Percentiles rank a stretch among this genome's conserved stretches.
These are phyloP conservation scores for Hippocampus guttulatus DNA, from an alignment of 2,113 vertebrate species.

Conservation along the genomic window DNA sequence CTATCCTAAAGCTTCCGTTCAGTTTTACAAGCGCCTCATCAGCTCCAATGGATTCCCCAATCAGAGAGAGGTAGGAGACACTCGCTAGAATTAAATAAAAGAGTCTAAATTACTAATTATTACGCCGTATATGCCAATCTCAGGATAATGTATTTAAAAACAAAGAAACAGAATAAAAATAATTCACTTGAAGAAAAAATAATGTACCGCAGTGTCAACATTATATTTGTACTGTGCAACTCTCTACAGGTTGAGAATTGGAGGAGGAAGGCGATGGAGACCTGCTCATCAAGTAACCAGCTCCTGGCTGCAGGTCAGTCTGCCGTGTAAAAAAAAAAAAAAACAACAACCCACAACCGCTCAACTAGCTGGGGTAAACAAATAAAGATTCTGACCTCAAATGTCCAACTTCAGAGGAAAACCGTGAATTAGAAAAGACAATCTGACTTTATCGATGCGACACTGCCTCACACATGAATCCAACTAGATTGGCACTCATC, in stretches of 20 bases:
- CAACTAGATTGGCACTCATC: not conserved
- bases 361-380: conserved; percentile 70
- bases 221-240: not conserved
- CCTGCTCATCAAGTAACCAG: conserved; percentile 81
- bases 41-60: conserved; percentile 86
- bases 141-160: not conserved
- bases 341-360: conserved; percentile 1
- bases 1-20: conserved; percentile 86
- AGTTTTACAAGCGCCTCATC: conserved; percentile 85
- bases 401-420: not conserved
- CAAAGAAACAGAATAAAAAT: too few relatives aligned
- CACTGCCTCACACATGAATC: not conserved
- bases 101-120: not conserved
- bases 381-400: conserved; percentile 63
- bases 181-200: not conserved
- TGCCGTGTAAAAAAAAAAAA: not conserved
- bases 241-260: conserved; percentile 81
- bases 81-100: not conserved
- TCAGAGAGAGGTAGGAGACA: conserved; percentile 76
- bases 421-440: not conserved
- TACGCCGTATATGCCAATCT: not conserved
- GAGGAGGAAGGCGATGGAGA: conserved; percentile 79
- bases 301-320: conserved; percentile 81
- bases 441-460: not conserved
- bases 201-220: too few relatives aligned